Conservation (phyloP, 2,113 vertebrate genomes). For the Lagopus muta region DNA sequence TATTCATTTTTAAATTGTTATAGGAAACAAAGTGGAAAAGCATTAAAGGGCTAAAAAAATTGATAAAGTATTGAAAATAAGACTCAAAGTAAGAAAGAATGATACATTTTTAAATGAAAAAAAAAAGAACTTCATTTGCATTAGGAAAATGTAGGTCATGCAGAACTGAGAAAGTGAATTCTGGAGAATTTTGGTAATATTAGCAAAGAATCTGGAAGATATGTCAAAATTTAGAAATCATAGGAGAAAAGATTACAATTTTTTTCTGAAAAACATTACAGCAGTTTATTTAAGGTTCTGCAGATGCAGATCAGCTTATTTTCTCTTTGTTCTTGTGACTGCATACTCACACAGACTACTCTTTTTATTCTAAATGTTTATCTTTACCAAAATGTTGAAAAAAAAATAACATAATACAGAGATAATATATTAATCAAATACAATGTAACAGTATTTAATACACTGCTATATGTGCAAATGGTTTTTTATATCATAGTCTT, state of each 20-base stretch:
- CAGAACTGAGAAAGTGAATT: rapidly evolving
- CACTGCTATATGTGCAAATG: neutral
- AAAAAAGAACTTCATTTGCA: neutral
- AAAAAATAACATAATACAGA: neutral
- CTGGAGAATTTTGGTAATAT: neutral
- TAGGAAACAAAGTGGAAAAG: neutral
- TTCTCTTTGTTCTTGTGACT: neutral
- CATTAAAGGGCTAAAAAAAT: neutral
- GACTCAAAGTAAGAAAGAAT: neutral
- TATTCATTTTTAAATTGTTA: neutral
- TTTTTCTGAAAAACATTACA: neutral
- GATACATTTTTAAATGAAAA: neutral
- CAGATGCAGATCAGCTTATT: neutral
- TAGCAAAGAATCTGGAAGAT: neutral
- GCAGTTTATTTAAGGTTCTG: neutral
- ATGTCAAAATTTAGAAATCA: neutral
- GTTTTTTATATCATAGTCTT: neutral
- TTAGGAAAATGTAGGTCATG: neutral
- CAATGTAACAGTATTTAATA: neutral
- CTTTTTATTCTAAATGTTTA: neutral
- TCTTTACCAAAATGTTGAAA: neutral
- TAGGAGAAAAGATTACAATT: neutral
- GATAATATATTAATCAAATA: neutral
- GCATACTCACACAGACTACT: rapidly evolving
- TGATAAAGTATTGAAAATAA: neutral